Percentiles rank a stretch among this genome's conserved stretches.
Conservation (phyloP, 2,797 vertebrate genomes). For the Limosa lapponica region DNA sequence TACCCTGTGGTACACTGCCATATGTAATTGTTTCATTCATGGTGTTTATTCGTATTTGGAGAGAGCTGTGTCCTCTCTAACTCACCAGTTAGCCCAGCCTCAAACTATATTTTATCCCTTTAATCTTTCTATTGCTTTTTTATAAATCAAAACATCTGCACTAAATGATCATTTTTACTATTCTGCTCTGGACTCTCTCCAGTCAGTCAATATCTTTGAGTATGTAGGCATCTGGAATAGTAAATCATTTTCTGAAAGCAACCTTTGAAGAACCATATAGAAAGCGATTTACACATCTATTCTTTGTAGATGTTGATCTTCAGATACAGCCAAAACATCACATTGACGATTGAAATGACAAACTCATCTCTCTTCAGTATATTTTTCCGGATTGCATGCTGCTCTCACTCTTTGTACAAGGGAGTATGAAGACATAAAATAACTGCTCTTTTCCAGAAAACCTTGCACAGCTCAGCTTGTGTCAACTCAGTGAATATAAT, state of each 20-base stretch:
- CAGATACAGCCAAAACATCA: neutral
- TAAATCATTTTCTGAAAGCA: conserved; percentile 10
- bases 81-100: neutral
- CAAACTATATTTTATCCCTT: neutral
- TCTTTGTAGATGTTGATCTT: conserved; percentile 36
- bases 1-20: neutral
- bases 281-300: conserved; percentile 1
- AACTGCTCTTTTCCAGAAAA: conserved; percentile 14
- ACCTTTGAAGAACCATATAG: neutral
- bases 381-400: neutral
- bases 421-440: neutral
- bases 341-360: neutral
- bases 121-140: neutral
- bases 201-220: conserved; percentile 1
- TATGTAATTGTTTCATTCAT: neutral
- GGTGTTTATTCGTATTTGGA: neutral
- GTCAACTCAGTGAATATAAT: conserved; percentile 1
- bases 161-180: neutral
- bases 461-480: neutral
- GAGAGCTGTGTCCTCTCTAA: neutral
- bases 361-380: neutral
- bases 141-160: neutral
- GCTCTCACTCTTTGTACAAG: neutral
- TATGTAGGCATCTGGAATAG: neutral
- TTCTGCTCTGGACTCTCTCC: neutral